Evolutionary conservation across 2,888 invertebrate genomes (phyloP).

Genomic region (Drosophila borealis): DNA sequence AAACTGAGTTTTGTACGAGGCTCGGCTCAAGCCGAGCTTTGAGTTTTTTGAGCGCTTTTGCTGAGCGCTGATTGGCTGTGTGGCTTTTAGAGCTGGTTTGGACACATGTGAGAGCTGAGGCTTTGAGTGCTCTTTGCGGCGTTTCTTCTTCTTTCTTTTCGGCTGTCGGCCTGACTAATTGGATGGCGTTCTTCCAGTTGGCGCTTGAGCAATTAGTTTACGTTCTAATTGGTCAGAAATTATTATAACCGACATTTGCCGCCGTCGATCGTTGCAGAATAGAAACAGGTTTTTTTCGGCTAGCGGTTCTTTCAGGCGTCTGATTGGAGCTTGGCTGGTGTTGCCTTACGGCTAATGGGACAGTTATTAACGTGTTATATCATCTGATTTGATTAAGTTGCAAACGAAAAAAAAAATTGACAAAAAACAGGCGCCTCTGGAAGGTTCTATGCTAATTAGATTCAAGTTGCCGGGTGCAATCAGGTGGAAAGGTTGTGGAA

Average conservation of each 20-base stretch:
- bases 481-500: constrained; percentile 64
- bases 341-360: constrained; percentile 31
- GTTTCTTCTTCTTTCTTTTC: constrained; percentile 31
- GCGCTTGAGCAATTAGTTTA: constrained; percentile 75
- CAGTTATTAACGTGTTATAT: constrained; percentile 54
- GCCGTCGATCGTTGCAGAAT: constrained; percentile 26
- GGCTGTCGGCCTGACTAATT: constrained; percentile 66
- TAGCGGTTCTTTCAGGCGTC: constrained; percentile 43
- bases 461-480: constrained; percentile 45
- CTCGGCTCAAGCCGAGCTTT: constrained; percentile 48
- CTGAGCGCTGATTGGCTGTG: constrained; percentile 59
- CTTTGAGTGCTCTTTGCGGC: constrained; percentile 21
- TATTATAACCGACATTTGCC: constrained; percentile 75
- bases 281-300: constrained; percentile 50
- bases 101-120: constrained; percentile 36
- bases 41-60: constrained; percentile 61
- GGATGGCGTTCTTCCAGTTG: constrained; percentile 73
- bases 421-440: constrained; percentile 5
- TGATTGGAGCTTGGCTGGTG: constrained; percentile 44
- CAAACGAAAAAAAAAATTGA: constrained; percentile 10
- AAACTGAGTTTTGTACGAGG: constrained; percentile 22
- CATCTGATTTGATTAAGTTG: constrained; percentile 27
- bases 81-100: constrained; percentile 61
- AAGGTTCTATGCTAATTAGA: constrained; percentile 55
- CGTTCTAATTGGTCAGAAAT: constrained; percentile 78